Evolutionary conservation across 2,113 vertebrate species (phyloP).

Genomic region (Platichthys flesus): DNA sequence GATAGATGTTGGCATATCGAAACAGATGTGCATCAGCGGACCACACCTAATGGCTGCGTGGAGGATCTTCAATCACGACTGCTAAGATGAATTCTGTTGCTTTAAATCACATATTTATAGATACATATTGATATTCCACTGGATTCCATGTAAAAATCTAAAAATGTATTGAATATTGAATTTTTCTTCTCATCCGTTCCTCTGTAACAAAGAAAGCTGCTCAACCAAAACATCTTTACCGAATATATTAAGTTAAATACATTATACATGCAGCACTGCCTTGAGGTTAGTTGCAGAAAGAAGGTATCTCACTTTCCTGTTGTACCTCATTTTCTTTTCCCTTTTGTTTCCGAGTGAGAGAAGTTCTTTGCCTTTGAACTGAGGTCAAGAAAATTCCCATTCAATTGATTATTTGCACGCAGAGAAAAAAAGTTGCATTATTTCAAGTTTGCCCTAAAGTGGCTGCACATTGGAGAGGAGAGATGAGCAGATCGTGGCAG

Average conservation of each 20-base stretch:
- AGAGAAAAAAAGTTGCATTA: neutral
- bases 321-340: conserved; percentile 23
- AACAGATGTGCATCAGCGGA: conserved; percentile 48
- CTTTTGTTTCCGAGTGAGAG: conserved; percentile 22
- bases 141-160: neutral
- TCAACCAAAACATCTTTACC: neutral
- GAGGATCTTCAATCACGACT: neutral
- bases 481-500: neutral
- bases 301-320: conserved; percentile 14
- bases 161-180: neutral
- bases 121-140: neutral
- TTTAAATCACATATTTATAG: neutral
- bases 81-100: neutral
- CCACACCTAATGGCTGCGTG: conserved; percentile 18
- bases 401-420: neutral
- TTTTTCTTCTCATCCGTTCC: neutral
- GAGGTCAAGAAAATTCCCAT: conserved; percentile 38
- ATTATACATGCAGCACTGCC: conserved; percentile 45
- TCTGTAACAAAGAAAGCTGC: neutral
- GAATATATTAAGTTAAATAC: conserved; percentile 40
- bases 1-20: conserved; percentile 61
- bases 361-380: conserved; percentile 4
- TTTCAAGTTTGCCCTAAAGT: conserved; percentile 2
- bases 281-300: conserved; percentile 35
- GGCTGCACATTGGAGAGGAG: neutral